These are phyloP conservation scores for Coluber constrictor DNA, from an alignment of 2,797 vertebrate genomes.

Conservation along the genomic window DNA sequence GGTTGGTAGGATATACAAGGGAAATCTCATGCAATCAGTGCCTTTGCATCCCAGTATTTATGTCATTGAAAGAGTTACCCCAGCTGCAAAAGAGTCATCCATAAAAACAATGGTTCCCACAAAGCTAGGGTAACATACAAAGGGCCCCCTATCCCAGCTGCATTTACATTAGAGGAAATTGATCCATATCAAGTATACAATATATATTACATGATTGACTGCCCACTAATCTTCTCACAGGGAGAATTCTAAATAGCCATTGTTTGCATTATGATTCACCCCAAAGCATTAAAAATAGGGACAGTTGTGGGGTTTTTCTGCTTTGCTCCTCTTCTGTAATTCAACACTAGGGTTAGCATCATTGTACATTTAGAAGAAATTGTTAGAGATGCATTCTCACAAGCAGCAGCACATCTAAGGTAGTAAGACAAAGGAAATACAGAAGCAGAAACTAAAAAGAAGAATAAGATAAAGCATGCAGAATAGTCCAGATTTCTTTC, in stretches of 20 bases:
- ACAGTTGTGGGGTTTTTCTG: neutral
- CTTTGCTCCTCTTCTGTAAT: neutral
- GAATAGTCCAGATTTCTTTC: neutral
- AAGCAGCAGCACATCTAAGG: neutral
- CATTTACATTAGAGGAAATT: neutral
- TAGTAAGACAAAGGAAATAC: neutral
- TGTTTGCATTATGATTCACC: neutral
- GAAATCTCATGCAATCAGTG: neutral
- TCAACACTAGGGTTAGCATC: neutral
- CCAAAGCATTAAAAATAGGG: neutral
- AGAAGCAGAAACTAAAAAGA: neutral
- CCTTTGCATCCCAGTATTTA: neutral
- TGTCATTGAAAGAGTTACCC: neutral
- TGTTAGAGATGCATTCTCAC: neutral
- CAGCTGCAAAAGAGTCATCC: neutral
- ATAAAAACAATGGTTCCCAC: neutral
- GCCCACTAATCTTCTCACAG: neutral
- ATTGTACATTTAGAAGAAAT: neutral
- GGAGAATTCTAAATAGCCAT: neutral
- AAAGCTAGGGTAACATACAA: neutral
- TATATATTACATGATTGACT: neutral
- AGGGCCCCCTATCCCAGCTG: neutral
- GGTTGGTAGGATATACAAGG: neutral
- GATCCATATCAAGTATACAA: neutral
- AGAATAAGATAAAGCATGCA: neutral